Evolutionary conservation across 2,113 vertebrate species (phyloP), one percentile per base, ranked within the genome.

Genomic region (Proterorhinus semilunaris): DNA sequence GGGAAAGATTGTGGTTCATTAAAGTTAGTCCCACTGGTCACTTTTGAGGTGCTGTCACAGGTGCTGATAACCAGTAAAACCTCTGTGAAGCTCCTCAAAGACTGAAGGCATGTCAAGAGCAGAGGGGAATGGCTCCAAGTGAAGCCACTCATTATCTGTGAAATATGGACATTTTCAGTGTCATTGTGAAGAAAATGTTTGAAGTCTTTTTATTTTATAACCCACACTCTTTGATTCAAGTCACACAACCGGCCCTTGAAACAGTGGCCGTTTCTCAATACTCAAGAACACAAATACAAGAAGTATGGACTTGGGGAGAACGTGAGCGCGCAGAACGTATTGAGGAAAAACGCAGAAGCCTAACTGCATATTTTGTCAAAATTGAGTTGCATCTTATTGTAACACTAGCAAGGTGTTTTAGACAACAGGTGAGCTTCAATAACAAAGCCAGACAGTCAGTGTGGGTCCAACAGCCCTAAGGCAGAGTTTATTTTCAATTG

Each of bases 1-100:
- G 54, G 15, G 42, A 61, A 71, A 82, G 77, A 76, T 87, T 81
- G 85, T 86, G 88, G 86, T 86, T 90, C 79, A 89, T 91, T 92
- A 91, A 81, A 76, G 70, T 68, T 77, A 72, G 27, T 36, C 27
- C 27, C 27, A 58, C 75, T 88, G 75, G 48, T 57, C 83, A 73
- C 80, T 81, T 75, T 43, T 78, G 45, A 81, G 80, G 78, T 75
- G 74, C 72, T 74, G 80, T 86, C 71, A 77, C 81, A 80, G 62
- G 64, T 70, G 51, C 64, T 69, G 42, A 78, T 61, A 67, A 49
- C 59, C 76, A 76, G 78, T 52, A 74, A 75, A 70, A 47, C 58
- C 65, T 79, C 66, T 74, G 74, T 79, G 76, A 12, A 44, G 73
- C 66, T 80, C 77, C 80, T 80, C 78, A 83, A 78, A 85, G 68